Conservation (phyloP, 2,113 vertebrate genomes). For the Dolichotis patagonum region DNA sequence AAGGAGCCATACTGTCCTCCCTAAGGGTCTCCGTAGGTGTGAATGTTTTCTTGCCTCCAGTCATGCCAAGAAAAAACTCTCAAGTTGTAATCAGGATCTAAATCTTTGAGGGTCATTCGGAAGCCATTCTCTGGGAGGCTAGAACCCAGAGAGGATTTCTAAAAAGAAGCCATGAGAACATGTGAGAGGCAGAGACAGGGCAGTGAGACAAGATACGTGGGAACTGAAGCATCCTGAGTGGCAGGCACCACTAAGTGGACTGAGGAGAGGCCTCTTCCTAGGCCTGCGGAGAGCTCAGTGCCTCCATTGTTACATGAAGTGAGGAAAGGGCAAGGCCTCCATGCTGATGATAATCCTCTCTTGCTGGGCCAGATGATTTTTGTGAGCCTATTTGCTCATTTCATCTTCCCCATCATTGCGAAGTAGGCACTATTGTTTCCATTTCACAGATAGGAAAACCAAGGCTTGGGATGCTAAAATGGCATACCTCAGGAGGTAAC, state of each 20-base stretch:
- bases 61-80: neutral
- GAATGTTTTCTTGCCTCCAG: neutral
- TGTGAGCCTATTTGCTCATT: neutral
- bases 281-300: accelerated
- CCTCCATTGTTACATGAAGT: no score
- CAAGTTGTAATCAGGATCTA: neutral
- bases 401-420: neutral
- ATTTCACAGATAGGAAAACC: neutral
- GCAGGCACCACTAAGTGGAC: neutral
- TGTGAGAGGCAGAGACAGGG: neutral
- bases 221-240: neutral
- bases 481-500: neutral
- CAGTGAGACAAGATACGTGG: neutral
- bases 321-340: neutral
- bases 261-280: neutral
- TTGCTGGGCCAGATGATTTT: neutral
- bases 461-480: neutral
- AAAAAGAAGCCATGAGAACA: neutral
- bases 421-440: neutral
- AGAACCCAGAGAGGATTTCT: constrained; percentile 27
- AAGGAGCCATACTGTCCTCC: neutral
- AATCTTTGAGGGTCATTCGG: neutral
- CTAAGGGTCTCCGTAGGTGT: neutral
- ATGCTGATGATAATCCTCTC: accelerated
- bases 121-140: neutral